These are phyloP conservation scores for Epicampocera succincta DNA, from an alignment of 2,888 invertebrate species.

Conservation along the genomic window DNA sequence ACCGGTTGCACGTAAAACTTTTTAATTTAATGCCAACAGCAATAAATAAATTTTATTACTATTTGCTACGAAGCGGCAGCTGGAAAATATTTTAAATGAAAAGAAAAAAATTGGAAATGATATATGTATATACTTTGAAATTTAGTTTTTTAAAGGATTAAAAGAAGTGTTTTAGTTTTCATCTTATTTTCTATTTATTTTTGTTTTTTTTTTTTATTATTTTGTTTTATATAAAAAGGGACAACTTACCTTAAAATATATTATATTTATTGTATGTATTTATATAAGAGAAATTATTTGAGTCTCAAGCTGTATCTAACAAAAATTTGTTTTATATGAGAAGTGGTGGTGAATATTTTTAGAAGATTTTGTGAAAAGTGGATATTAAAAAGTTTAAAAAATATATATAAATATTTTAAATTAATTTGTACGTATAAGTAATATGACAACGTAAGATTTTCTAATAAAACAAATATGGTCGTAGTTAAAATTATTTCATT, in stretches of 20 bases:
- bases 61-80: too few relatives aligned
- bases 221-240: conserved; percentile 58
- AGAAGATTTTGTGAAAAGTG: too few relatives aligned
- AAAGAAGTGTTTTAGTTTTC: conserved; percentile 31
- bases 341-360: too few relatives aligned
- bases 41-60: not conserved
- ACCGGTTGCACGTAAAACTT: conserved; percentile 4
- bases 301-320: too few relatives aligned
- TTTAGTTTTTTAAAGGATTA: not conserved
- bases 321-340: too few relatives aligned
- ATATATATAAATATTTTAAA: not conserved
- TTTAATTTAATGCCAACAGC: not conserved
- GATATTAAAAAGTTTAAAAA: too few relatives aligned
- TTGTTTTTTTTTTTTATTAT: conserved; percentile 32
- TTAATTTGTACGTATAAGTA: too few relatives aligned
- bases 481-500: conserved; percentile 49
- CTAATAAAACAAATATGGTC: conserved; percentile 60
- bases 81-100: too few relatives aligned
- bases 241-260: conserved; percentile 65
- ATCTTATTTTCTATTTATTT: conserved; percentile 53
- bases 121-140: too few relatives aligned
- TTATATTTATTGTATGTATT: too few relatives aligned
- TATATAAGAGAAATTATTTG: too few relatives aligned
- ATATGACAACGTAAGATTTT: conserved; percentile 14
- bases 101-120: not conserved